phyloP scores from a whole-genome alignment of 2,797 vertebrate genomes.

The Mormyrus hasselquistii region DNA sequence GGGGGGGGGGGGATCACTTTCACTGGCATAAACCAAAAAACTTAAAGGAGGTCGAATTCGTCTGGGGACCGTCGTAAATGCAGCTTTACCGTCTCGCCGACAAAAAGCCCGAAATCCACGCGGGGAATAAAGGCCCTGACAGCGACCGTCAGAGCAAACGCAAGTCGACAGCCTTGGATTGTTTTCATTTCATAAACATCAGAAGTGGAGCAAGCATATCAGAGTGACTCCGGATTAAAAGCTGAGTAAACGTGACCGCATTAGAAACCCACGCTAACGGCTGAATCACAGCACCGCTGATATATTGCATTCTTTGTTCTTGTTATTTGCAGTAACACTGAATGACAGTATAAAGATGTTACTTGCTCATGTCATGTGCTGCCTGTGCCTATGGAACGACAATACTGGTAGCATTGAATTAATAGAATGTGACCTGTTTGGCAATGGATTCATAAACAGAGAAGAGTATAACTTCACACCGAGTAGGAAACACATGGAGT shows the following conservation, averaged over 20 bases:
- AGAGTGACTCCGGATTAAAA: neutral
- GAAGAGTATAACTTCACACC: neutral
- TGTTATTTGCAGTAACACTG: neutral
- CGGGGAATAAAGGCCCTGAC: neutral
- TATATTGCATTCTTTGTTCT: neutral
- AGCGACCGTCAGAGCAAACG: neutral
- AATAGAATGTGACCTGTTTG: neutral
- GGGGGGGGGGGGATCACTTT: neutral
- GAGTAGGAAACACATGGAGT: neutral
- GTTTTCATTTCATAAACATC: neutral
- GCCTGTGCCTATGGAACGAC: neutral
- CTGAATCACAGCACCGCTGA: neutral
- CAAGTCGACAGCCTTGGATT: neutral
- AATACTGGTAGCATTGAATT: neutral
- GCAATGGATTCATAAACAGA: neutral
- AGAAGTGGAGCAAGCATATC: neutral
- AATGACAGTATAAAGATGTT: neutral
- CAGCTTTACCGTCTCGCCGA: neutral
- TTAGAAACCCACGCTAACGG: neutral
- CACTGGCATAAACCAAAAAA: constrained; percentile 1
- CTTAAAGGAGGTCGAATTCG: neutral
- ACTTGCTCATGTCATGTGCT: neutral
- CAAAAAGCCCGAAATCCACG: neutral
- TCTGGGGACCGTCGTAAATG: neutral
- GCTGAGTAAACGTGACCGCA: neutral